Conservation (phyloP, 2,113 vertebrate genomes). For the Onychostruthus taczanowskii region DNA sequence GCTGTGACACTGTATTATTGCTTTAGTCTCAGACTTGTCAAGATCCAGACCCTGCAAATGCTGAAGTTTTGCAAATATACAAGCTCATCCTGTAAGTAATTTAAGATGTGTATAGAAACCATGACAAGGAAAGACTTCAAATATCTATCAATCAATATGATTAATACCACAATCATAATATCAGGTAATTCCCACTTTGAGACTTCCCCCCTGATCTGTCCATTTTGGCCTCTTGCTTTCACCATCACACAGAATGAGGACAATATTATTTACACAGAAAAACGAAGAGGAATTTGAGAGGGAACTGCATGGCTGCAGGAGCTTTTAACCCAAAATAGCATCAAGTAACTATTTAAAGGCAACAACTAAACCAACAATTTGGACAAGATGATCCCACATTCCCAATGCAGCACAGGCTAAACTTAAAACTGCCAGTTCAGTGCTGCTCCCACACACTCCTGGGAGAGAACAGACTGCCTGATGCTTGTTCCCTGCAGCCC, state of each 20-base stretch:
- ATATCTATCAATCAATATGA: not conserved
- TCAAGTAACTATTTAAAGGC: not conserved
- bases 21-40: not conserved
- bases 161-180: not conserved
- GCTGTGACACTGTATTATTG: not conserved
- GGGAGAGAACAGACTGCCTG: not conserved
- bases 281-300: not conserved
- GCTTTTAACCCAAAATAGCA: not conserved
- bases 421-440: not conserved
- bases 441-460: not conserved
- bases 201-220: not conserved
- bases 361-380: not conserved
- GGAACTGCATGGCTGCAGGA: not conserved
- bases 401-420: not conserved
- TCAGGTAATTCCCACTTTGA: not conserved
- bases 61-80: not conserved
- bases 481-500: not conserved
- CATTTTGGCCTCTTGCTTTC: not conserved
- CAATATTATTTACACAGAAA: not conserved
- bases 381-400: not conserved
- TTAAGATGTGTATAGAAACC: not conserved
- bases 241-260: not conserved
- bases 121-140: not conserved
- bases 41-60: not conserved
- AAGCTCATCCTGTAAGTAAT: not conserved